phyloP scores from a whole-genome alignment of 2,797 vertebrate species.

The Chaunax sp. region DNA sequence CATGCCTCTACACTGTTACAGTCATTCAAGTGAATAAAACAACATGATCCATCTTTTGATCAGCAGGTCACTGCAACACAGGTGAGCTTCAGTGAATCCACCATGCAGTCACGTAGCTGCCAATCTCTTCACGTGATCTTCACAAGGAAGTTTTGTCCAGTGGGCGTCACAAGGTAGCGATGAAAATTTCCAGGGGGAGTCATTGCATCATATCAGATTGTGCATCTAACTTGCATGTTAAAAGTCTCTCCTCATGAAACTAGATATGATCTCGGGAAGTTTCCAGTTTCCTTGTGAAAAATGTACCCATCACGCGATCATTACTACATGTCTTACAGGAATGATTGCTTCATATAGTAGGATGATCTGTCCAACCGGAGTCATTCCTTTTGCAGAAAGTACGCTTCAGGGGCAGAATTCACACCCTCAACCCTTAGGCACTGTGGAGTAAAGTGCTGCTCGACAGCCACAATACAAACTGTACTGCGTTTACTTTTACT shows the following conservation, averaged over 20 bases:
- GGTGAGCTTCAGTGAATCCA: too few species aligned
- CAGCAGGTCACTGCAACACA: not conserved
- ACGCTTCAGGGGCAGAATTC: not conserved
- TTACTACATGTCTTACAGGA: not conserved
- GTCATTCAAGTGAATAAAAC: not conserved
- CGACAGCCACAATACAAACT: not conserved
- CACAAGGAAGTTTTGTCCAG: slow-evolving; percentile 1
- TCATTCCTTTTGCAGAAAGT: not conserved
- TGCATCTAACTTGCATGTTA: not conserved
- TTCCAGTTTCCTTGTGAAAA: not conserved
- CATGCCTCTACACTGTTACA: not conserved
- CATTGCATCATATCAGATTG: not conserved
- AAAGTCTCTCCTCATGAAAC: not conserved
- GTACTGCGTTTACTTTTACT: not conserved
- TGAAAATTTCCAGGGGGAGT: slow-evolving; percentile 7
- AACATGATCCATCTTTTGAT: not conserved
- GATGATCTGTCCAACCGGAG: too few species aligned
- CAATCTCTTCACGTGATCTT: not conserved
- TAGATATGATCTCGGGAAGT: not conserved
- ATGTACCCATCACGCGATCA: too few species aligned
- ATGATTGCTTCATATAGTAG: not conserved
- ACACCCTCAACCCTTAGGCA: not conserved
- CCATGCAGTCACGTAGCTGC: not conserved
- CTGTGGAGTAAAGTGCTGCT: too few species aligned
- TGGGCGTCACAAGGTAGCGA: accelerated